These are phyloP conservation scores for Calidris pugnax DNA, from an alignment of 2,113 vertebrate genomes.

Conservation along the genomic window DNA sequence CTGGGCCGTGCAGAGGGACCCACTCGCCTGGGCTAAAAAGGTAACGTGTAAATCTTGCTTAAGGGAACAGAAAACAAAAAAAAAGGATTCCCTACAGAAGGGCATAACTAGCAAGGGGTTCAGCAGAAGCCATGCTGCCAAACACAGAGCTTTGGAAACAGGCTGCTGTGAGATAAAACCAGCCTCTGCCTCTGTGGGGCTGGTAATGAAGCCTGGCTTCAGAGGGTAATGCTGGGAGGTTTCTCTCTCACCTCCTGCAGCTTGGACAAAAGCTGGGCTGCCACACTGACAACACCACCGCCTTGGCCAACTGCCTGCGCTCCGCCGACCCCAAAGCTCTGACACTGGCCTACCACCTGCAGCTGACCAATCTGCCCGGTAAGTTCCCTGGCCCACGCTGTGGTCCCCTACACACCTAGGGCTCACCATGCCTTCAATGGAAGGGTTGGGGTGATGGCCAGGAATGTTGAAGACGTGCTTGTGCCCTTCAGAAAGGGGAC, in stretches of 20 bases:
- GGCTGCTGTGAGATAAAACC: neutral
- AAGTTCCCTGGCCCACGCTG: fast-evolving
- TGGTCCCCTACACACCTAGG: neutral
- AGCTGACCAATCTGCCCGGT: constrained; percentile 66
- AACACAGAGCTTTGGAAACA: neutral
- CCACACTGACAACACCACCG: constrained; percentile 52
- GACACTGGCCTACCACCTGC: constrained; percentile 79
- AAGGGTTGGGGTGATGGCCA: neutral
- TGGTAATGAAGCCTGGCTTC: neutral
- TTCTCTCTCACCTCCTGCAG: constrained; percentile 62
- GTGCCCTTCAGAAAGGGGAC: neutral
- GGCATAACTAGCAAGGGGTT: neutral
- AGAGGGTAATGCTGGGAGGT: fast-evolving
- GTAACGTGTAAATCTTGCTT: constrained; percentile 36
- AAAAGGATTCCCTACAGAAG: neutral
- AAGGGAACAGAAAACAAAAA: neutral
- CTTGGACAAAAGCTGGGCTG: constrained; percentile 85
- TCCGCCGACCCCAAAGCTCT: constrained; percentile 74
- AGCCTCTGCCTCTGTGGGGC: neutral
- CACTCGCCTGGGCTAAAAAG: constrained; percentile 78
- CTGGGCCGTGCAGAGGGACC: constrained; percentile 87
- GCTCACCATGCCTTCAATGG: fast-evolving
- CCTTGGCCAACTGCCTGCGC: constrained; percentile 82
- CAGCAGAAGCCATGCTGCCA: neutral
- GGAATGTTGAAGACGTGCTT: neutral